Evolutionary conservation across 2,888 invertebrate species (phyloP), one percentile per base, ranked within the genome.

Genomic region (Marasmarcha lunaedactyla): DNA sequence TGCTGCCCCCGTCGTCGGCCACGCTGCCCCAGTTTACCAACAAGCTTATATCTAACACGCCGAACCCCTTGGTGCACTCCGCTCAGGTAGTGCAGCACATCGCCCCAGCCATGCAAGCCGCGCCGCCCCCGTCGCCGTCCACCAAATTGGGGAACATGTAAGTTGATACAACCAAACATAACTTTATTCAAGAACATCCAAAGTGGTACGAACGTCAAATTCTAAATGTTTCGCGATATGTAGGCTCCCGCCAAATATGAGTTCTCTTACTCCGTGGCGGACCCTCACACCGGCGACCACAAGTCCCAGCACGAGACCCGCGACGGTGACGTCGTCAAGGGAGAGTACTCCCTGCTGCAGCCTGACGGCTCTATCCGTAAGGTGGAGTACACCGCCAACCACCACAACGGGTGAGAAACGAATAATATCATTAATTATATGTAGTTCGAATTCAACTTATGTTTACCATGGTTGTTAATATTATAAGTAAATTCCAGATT

Each of bases 261-360:
- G 14, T 86, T 85, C 65, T 85, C 84, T 1, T 87, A 87, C 66
- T 86, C 86, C 49, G 87, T 87, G 36, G 78, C 85, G 49, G 87
- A 87, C 57, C 84, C 84, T 10, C 86, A 86, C 63, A 87, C 87
- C 44, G 86, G 86, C 0, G 87, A 87, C 69, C 83, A 85, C 64
- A 86, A 86, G 59, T 76, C 77, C 46, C 86, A 86, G 62, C 85
- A 86, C 48, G 87, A 87, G 54, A 65, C 63, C 15, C 76, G 85
- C 26, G 86, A 86, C 36, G 86, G 87, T 7, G 86, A 86, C 46
- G 81, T 84, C 15, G 86, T 86, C 41, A 85, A 86, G 55, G 86
- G 86, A 48, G 81, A 85, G 45, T 86, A 86, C 64, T 84, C 85
- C 33, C 63, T 86, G 45, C 69, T 85, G 41, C 86, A 86, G 64